phyloP scores from a whole-genome alignment of 2,888 invertebrate genomes.

The Conchocele bisecta region DNA sequence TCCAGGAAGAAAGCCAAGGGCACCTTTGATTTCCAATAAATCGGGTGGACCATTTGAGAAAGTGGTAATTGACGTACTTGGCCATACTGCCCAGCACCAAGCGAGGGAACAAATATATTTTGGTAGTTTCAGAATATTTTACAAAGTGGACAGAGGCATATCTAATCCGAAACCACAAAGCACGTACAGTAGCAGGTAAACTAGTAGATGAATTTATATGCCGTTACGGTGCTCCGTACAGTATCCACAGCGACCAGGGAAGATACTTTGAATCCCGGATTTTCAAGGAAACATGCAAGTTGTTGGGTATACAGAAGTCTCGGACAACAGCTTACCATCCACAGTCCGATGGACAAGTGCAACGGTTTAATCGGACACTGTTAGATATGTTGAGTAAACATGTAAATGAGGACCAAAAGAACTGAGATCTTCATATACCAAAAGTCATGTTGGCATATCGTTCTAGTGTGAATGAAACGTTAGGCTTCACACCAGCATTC shows the following conservation, averaged over 20 bases:
- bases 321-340: conserved; percentile 1
- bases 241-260: conserved; percentile 10
- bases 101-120: conserved; percentile 5
- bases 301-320: conserved; percentile 15
- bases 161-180: conserved; percentile 5
- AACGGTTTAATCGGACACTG: conserved; percentile 16
- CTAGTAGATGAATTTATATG: neutral
- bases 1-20: too few relatives aligned
- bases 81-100: conserved; percentile 3
- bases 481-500: neutral
- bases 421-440: neutral
- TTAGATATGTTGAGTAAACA: conserved; percentile 3
- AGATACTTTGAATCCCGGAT: conserved; percentile 10
- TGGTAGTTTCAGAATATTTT: conserved; percentile 18
- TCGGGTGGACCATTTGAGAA: too few relatives aligned
- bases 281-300: conserved; percentile 11
- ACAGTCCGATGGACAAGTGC: conserved; percentile 6
- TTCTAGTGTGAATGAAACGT: neutral
- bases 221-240: conserved; percentile 10
- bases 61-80: too few relatives aligned
- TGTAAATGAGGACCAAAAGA: neutral
- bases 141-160: conserved; percentile 5
- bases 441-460: neutral
- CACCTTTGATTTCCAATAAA: too few relatives aligned
- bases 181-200: neutral